phyloP scores from a whole-genome alignment of 2,888 invertebrate genomes.

The Polyploca ridens region DNA sequence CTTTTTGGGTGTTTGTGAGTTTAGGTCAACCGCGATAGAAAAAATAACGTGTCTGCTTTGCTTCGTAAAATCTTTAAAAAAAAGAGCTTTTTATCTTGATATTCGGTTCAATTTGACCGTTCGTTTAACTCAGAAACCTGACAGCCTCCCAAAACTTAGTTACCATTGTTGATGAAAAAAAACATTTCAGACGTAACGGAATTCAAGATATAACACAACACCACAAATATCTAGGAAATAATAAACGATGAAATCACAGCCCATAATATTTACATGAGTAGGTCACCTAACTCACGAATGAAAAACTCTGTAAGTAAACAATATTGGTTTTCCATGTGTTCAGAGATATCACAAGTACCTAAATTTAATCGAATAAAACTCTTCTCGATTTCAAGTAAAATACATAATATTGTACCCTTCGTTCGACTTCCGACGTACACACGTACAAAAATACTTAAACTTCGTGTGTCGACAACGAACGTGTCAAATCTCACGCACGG shows the following conservation, averaged over 20 bases:
- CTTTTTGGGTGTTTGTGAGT: slow-evolving; percentile 12
- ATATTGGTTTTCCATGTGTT: background rate
- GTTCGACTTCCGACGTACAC: background rate
- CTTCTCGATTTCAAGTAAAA: background rate
- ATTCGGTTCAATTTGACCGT: too few relatives aligned
- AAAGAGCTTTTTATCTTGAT: too few relatives aligned
- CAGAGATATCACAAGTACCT: background rate
- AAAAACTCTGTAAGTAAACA: background rate
- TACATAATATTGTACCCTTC: background rate
- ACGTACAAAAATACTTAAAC: background rate
- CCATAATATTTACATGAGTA: background rate
- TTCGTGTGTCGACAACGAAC: slow-evolving; percentile 6
- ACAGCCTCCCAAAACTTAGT: too few relatives aligned
- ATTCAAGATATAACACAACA: too few relatives aligned
- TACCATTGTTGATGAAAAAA: too few relatives aligned
- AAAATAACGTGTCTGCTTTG: background rate
- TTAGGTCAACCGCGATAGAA: background rate
- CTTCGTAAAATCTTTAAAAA: background rate
- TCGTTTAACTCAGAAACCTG: too few relatives aligned
- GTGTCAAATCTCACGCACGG: slow-evolving; percentile 9
- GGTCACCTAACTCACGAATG: background rate
- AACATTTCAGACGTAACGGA: too few relatives aligned
- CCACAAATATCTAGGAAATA: too few relatives aligned
- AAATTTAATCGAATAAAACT: background rate
- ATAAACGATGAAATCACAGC: too few relatives aligned